Percentiles rank a stretch among this genome's conserved stretches.
phyloP scores from a whole-genome alignment of 2,888 invertebrate species.

The Lithophane ornitopus region DNA sequence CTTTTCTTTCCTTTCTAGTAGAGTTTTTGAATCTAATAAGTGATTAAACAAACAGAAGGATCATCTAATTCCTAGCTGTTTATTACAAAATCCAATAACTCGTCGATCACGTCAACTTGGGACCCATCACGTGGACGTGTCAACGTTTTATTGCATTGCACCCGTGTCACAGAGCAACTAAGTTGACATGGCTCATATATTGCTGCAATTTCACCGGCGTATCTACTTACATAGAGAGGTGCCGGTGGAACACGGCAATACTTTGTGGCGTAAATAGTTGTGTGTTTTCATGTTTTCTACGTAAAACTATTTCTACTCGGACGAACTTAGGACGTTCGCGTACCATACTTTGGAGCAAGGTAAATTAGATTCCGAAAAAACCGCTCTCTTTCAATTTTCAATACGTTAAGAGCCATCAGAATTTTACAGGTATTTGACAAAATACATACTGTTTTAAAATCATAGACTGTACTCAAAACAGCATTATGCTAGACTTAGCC shows the following conservation, averaged over 20 bases:
- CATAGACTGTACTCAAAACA: no score
- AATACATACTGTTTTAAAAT: neutral
- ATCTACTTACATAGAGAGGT: no score
- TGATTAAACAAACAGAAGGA: neutral
- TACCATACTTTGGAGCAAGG: neutral
- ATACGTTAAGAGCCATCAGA: neutral
- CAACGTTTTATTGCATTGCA: conserved; percentile 13
- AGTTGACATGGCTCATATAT: neutral
- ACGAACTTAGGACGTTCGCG: neutral
- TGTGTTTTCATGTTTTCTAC: no score
- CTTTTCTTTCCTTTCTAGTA: neutral
- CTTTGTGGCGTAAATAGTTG: conserved; percentile 12
- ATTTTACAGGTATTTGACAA: neutral
- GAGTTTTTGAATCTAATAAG: neutral
- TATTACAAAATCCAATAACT: conserved; percentile 21
- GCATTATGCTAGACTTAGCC: no score
- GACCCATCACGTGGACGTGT: neutral
- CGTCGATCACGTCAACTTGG: neutral
- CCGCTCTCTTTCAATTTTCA: neutral
- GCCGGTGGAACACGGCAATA: neutral
- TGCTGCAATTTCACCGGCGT: conserved; percentile 1
- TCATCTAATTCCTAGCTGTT: neutral
- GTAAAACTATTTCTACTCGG: neutral
- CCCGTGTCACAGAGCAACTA: conserved; percentile 8
- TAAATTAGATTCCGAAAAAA: conserved; percentile 3